Percentiles rank a stretch among this genome's conserved stretches.
phyloP scores from a whole-genome alignment of 2,888 invertebrate genomes.

The Urechis unicinctus region DNA sequence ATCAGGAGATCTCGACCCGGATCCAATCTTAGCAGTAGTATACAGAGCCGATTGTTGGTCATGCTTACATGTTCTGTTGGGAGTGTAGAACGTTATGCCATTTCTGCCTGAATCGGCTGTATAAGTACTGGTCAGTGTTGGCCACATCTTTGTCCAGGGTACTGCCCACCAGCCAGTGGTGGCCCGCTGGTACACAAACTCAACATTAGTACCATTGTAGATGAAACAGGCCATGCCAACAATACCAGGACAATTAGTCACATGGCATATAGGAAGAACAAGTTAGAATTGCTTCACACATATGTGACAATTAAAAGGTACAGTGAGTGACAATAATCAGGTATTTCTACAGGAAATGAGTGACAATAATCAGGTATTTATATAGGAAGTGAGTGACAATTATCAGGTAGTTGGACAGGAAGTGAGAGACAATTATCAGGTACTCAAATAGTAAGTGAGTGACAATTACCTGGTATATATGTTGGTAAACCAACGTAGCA shows the following conservation, averaged over 20 bases:
- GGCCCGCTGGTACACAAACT: constrained; percentile 56
- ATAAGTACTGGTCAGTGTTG: constrained; percentile 66
- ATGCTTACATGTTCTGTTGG: constrained; percentile 5
- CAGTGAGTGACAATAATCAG: too few relatives aligned
- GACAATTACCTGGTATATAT: constrained; percentile 58
- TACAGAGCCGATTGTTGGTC: too few relatives aligned
- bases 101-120: constrained; percentile 60
- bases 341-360: too few relatives aligned
- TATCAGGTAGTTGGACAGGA: too few relatives aligned
- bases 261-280: background rate
- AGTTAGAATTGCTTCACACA: background rate
- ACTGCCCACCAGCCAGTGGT: constrained; percentile 64
- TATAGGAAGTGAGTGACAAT: too few relatives aligned
- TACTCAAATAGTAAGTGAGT: background rate
- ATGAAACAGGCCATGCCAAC: background rate
- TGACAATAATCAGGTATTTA: too few relatives aligned
- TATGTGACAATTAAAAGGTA: too few relatives aligned
- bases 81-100: constrained; percentile 48
- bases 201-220: background rate
- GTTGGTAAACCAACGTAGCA: constrained; percentile 73
- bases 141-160: constrained; percentile 61
- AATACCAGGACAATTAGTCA: background rate
- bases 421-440: background rate
- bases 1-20: too few relatives aligned
- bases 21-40: too few relatives aligned